phyloP scores from a whole-genome alignment of 2,797 vertebrate genomes.

The Triplophysa yarkandensis region DNA sequence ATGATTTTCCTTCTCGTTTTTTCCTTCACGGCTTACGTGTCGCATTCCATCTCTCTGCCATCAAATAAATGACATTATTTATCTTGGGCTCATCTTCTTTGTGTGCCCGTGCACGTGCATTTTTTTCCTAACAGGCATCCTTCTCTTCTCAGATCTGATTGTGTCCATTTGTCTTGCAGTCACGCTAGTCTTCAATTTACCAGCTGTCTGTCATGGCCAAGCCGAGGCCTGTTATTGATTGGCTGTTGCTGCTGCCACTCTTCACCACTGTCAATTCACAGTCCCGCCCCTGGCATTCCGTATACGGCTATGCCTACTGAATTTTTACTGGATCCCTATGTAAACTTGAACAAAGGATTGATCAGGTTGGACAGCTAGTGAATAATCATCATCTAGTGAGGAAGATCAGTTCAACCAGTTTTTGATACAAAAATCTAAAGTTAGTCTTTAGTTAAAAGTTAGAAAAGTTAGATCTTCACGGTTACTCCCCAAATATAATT shows the following conservation, averaged over 20 bases:
- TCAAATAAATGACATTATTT: conserved; percentile 61
- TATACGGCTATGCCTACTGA: conserved; percentile 51
- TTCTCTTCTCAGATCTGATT: conserved; percentile 70
- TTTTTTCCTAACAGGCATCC: conserved; percentile 54
- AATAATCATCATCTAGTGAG: too few species aligned
- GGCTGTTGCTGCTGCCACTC: conserved; percentile 70
- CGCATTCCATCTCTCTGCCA: conserved; percentile 33
- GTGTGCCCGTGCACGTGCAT: conserved; percentile 25
- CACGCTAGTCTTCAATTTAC: conserved; percentile 74
- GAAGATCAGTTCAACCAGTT: neutral
- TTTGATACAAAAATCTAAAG: too few species aligned
- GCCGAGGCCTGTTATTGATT: conserved; percentile 68
- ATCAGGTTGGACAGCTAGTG: too few species aligned
- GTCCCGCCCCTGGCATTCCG: conserved; percentile 65
- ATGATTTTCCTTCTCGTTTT: conserved; percentile 55
- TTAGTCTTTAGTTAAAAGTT: too few species aligned
- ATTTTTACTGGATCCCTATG: neutral
- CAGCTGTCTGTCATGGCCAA: conserved; percentile 69
- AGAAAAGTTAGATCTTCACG: too few species aligned
- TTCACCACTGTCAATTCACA: conserved; percentile 62
- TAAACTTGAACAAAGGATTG: too few species aligned
- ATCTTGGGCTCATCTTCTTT: conserved; percentile 49
- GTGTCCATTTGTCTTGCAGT: conserved; percentile 77
- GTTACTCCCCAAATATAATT: too few species aligned
- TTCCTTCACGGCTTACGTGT: conserved; percentile 34